Evolutionary conservation across 1,140 invertebrate species (phyloP).

Genomic region (Sycophila sp.): DNA sequence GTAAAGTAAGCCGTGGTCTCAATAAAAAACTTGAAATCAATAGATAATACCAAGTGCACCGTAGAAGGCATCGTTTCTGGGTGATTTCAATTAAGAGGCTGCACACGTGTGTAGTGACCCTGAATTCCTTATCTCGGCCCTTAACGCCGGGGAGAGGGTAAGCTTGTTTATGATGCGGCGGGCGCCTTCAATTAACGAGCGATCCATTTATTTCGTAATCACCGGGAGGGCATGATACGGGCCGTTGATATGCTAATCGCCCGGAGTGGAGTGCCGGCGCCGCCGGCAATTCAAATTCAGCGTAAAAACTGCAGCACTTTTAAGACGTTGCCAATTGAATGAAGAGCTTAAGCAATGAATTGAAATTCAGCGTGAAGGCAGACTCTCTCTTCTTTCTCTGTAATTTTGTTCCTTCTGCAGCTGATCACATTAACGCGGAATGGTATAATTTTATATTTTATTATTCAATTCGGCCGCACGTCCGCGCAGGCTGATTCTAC

Average conservation of each 20-base stretch:
- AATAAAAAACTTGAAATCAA: no score
- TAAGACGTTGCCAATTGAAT: background rate
- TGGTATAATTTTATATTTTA: no score
- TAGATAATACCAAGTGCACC: no score
- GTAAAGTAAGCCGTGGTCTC: no score
- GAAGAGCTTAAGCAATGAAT: background rate
- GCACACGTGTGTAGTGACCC: background rate
- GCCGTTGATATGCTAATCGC: slow-evolving; percentile 8
- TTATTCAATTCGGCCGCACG: no score
- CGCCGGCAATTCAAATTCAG: slow-evolving; percentile 13
- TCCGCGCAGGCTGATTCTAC: no score
- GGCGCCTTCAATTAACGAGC: background rate
- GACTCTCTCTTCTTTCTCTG: background rate
- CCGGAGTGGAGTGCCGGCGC: background rate
- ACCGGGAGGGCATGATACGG: background rate
- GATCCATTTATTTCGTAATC: slow-evolving; percentile 24
- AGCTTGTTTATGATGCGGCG: background rate
- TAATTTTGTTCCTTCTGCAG: no score
- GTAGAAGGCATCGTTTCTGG: background rate
- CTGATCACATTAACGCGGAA: no score
- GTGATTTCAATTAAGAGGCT: no score
- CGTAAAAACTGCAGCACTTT: background rate
- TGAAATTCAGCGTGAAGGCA: background rate
- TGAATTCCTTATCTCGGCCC: background rate
- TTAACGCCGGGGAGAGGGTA: background rate